These are phyloP conservation scores for Drosophila rufa DNA, from an alignment of 1,140 invertebrate genomes.

Conservation along the genomic window DNA sequence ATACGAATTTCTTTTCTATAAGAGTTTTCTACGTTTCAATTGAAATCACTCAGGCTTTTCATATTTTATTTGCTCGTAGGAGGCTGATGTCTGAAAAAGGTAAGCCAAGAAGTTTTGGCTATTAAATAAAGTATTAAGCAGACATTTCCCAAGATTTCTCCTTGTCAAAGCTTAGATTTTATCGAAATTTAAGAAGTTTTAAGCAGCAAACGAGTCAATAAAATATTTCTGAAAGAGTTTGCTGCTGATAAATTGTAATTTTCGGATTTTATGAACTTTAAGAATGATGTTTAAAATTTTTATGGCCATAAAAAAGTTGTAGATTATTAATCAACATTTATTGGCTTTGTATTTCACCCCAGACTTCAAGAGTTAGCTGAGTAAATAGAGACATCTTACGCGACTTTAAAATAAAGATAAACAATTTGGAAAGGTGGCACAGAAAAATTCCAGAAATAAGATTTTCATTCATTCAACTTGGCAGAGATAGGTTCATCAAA, in stretches of 20 bases:
- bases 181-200: constrained; percentile 11
- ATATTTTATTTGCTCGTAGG: not conserved
- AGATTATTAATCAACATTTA: not conserved
- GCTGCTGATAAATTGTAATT: not conserved
- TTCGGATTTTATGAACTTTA: no score
- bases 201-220: not conserved
- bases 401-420: not conserved
- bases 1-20: constrained; percentile 13
- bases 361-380: not conserved
- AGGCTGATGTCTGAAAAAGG: not conserved
- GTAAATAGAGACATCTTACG: not conserved
- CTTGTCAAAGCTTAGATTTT: not conserved
- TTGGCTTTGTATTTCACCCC: not conserved
- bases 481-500: constrained; percentile 9
- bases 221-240: not conserved
- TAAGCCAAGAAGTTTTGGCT: constrained; percentile 14
- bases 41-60: constrained; percentile 28
- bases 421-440: constrained; percentile 6
- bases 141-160: constrained; percentile 9
- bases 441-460: constrained; percentile 1
- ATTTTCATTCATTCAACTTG: constrained; percentile 8
- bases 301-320: not conserved
- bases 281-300: not conserved
- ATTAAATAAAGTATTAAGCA: constrained; percentile 12
- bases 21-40: constrained; percentile 23